A percentile compares a stretch with the other conserved stretches of the same genome.
phyloP scores from a whole-genome alignment of 2,113 vertebrate genomes.

The Hypomesus transpacificus region DNA sequence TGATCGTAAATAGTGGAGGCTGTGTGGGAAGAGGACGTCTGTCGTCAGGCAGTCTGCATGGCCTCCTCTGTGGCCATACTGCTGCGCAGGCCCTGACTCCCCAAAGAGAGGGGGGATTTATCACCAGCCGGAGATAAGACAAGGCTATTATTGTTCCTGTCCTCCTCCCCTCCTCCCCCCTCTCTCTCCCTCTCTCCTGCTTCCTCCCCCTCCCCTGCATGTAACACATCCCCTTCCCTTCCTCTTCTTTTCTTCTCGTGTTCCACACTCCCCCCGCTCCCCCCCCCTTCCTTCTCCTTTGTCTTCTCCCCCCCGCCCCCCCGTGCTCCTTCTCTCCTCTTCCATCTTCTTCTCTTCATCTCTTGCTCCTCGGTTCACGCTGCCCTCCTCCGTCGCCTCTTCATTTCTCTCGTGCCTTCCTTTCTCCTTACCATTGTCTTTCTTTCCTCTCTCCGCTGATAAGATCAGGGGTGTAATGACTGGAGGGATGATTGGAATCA shows the following conservation, averaged over 20 bases:
- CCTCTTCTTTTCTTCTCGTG: background rate
- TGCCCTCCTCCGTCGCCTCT: background rate
- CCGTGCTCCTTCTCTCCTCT: background rate
- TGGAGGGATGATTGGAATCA: conserved; percentile 38
- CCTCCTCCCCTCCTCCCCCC: conserved; percentile 32
- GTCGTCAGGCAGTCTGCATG: conserved; percentile 41
- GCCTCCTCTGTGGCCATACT: conserved; percentile 8
- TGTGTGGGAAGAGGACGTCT: conserved; percentile 47
- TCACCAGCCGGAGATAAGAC: conserved; percentile 61
- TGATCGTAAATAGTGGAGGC: conserved; percentile 54
- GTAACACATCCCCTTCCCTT: background rate
- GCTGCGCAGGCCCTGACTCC: conserved; percentile 43
- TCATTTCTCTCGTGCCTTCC: background rate
- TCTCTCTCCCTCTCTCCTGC: conserved; percentile 12
- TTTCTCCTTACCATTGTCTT: background rate
- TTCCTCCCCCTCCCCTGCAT: background rate
- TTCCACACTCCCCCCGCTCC: conserved; percentile 2
- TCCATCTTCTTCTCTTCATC: background rate
- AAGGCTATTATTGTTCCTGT: conserved; percentile 64
- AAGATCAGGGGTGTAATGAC: conserved; percentile 48
- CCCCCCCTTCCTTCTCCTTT: background rate
- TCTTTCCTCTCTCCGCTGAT: conserved; percentile 5
- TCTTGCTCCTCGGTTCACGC: background rate
- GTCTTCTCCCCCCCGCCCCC: background rate
- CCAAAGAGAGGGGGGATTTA: conserved; percentile 54